These are phyloP conservation scores for Scyliorhinus canicula DNA, from an alignment of 2,797 vertebrate genomes.

Conservation along the genomic window DNA sequence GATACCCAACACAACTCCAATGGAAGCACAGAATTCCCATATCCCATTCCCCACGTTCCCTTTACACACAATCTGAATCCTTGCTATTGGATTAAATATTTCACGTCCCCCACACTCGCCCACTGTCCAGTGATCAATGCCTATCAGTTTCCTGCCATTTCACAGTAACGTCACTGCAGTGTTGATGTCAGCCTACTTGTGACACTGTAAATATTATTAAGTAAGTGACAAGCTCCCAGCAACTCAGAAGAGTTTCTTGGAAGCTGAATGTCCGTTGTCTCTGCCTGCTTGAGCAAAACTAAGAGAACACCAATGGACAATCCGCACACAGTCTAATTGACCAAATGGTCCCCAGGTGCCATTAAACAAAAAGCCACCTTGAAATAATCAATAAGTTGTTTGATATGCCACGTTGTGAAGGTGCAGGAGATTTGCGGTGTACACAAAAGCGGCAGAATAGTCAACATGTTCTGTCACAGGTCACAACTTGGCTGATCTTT, in stretches of 20 bases:
- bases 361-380: background rate
- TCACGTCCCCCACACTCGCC: no score
- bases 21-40: background rate
- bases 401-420: no score
- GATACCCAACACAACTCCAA: background rate
- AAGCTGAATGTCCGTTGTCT: background rate
- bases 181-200: no score
- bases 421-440: background rate
- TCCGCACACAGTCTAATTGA: background rate
- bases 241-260: background rate
- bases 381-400: background rate
- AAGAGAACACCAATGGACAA: background rate
- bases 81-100: background rate
- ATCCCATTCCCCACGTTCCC: background rate
- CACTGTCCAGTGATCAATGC: background rate
- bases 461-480: background rate
- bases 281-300: background rate
- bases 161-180: no score
- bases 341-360: background rate
- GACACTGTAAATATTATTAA: no score
- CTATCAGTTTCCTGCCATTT: background rate
- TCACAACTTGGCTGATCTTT: slow-evolving; percentile 28
- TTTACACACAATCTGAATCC: background rate
- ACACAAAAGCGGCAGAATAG: background rate
- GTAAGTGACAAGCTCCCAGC: background rate